phyloP scores from a whole-genome alignment of 2,797 vertebrate genomes.

The Peromyscus melanophrys region DNA sequence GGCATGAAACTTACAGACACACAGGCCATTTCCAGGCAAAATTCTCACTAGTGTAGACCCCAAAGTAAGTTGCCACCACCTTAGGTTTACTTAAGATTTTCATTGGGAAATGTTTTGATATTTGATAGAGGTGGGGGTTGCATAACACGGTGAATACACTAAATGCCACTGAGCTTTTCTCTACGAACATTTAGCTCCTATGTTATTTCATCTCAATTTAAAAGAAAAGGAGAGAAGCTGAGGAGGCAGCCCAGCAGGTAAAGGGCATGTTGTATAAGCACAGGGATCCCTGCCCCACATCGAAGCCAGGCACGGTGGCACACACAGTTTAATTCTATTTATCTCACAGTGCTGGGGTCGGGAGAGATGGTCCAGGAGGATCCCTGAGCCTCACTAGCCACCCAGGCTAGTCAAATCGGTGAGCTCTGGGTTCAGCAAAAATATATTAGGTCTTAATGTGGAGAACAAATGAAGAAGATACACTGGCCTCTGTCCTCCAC shows the following conservation, averaged over 20 bases:
- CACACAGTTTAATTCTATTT: no score
- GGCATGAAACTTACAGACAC: background rate
- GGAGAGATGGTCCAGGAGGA: no score
- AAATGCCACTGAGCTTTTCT: background rate
- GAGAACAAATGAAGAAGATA: background rate
- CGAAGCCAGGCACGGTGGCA: no score
- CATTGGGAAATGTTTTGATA: background rate
- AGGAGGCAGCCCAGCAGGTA: background rate
- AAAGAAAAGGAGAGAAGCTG: background rate
- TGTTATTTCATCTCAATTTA: background rate
- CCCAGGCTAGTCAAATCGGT: background rate
- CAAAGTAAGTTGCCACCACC: background rate
- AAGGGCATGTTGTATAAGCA: background rate
- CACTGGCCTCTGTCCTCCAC: no score
- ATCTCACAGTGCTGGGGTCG: no score
- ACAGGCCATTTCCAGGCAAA: background rate
- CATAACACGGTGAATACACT: background rate
- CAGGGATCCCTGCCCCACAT: background rate
- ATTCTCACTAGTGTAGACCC: background rate
- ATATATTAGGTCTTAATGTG: background rate
- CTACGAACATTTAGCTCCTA: background rate
- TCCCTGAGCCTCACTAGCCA: background rate
- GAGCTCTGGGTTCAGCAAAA: background rate
- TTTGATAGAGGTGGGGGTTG: background rate
- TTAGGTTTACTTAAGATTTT: background rate